Conservation (phyloP, 2,888 invertebrate species). For the Deilephila porcellus region DNA sequence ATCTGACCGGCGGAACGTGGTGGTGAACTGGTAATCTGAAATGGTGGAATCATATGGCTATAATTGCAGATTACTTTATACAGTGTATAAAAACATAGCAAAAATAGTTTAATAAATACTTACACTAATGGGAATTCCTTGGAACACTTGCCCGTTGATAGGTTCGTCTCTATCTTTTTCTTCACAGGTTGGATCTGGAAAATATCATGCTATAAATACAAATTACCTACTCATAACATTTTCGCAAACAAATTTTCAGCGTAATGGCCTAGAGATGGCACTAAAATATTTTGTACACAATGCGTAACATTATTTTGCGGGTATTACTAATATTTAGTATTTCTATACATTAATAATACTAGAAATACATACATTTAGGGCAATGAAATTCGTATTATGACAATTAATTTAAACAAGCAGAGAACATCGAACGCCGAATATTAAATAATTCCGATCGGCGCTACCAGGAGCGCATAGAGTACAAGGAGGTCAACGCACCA, state of each 20-base stretch:
- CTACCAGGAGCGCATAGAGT: slow-evolving; percentile 66
- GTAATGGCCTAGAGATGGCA: too few relatives aligned
- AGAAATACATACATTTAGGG: too few relatives aligned
- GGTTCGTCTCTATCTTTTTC: slow-evolving; percentile 71
- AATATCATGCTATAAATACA: slow-evolving; percentile 10
- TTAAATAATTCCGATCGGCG: slow-evolving; percentile 67
- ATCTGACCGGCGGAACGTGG: slow-evolving; percentile 60
- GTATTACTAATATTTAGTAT: too few relatives aligned
- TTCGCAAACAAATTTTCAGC: too few relatives aligned
- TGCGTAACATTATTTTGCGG: too few relatives aligned
- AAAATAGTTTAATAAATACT: slow-evolving; percentile 49
- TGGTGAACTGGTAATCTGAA: slow-evolving; percentile 74
- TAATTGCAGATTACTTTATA: neutral
- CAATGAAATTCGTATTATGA: neutral
- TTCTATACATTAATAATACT: too few relatives aligned
- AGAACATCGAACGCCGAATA: slow-evolving; percentile 46
- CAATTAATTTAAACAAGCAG: neutral
- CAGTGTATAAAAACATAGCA: neutral
- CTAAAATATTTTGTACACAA: too few relatives aligned
- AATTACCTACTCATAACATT: neutral
- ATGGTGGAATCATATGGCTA: slow-evolving; percentile 32
- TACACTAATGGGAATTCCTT: slow-evolving; percentile 78
- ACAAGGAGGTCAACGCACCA: slow-evolving; percentile 62
- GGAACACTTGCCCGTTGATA: slow-evolving; percentile 70
- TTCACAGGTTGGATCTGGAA: slow-evolving; percentile 67